phyloP scores from a whole-genome alignment of 2,888 invertebrate genomes.

The Nemurella pictetii region DNA sequence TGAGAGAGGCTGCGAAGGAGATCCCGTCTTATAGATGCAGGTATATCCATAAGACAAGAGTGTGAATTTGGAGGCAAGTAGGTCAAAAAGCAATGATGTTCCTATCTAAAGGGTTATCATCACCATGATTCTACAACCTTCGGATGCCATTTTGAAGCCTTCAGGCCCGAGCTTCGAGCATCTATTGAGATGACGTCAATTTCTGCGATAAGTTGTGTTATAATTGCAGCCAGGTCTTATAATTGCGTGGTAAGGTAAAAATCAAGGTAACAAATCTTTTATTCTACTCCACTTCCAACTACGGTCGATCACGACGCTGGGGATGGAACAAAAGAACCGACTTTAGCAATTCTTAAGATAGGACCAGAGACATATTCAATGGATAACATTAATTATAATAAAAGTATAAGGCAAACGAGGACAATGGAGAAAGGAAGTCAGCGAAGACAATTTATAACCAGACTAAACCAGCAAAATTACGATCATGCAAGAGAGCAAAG shows the following conservation, averaged over 20 bases:
- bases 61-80: not conserved
- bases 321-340: not conserved
- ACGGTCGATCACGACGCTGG: not conserved
- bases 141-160: not conserved
- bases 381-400: not conserved
- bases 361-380: not conserved
- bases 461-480: not conserved
- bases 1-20: not conserved
- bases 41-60: not conserved
- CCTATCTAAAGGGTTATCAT: not conserved
- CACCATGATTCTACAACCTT: not conserved
- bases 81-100: not conserved
- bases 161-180: not conserved
- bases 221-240: not conserved
- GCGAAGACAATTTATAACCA: not conserved
- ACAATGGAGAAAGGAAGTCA: conserved; percentile 14
- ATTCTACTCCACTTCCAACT: not conserved
- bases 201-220: not conserved
- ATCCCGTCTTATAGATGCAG: not conserved
- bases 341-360: not conserved
- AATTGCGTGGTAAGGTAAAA: not conserved
- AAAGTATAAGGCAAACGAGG: conserved; percentile 7
- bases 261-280: not conserved
- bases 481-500: not conserved
- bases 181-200: not conserved